Conservation (phyloP, 64 coral and sea anemone species). For the Porites lutea region DNA sequence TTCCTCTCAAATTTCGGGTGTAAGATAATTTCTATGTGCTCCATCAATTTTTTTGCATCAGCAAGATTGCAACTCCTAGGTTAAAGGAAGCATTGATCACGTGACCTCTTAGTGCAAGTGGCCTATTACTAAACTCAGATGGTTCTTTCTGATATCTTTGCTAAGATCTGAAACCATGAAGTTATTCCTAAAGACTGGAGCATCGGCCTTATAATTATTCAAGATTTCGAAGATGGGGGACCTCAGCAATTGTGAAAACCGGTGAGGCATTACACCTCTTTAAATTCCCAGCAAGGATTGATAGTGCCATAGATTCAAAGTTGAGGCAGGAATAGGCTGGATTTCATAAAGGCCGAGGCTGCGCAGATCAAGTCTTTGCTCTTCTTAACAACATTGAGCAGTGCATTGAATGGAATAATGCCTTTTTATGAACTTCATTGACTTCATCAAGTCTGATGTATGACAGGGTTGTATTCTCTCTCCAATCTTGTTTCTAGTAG, state of each 20-base stretch:
- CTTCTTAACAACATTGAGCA: conserved; percentile 55
- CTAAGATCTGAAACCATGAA: conserved; percentile 52
- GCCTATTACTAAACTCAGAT: conserved; percentile 22
- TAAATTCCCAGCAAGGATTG: conserved; percentile 43
- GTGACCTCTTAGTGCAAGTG: too few relatives aligned
- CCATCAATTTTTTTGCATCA: too few relatives aligned
- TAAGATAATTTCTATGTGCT: too few relatives aligned
- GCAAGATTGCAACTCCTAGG: too few relatives aligned
- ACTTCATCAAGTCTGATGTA: conserved; percentile 23
- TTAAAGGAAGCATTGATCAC: too few relatives aligned
- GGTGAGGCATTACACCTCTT: conserved; percentile 48
- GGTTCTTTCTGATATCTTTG: conserved; percentile 19
- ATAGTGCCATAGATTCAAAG: neutral
- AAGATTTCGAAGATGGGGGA: conserved; percentile 58
- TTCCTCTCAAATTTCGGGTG: too few relatives aligned
- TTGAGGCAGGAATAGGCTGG: conserved; percentile 51
- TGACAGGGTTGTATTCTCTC: conserved; percentile 16
- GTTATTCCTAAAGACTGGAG: conserved; percentile 37
- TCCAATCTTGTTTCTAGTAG: neutral
- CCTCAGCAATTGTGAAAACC: conserved; percentile 42
- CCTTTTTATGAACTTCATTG: conserved; percentile 47
- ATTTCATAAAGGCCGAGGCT: conserved; percentile 26
- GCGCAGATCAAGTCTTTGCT: conserved; percentile 23
- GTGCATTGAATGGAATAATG: conserved; percentile 7
- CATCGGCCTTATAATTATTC: conserved; percentile 29